phyloP scores from a whole-genome alignment of 2,888 invertebrate species.

The Eumerus sabulonum region DNA sequence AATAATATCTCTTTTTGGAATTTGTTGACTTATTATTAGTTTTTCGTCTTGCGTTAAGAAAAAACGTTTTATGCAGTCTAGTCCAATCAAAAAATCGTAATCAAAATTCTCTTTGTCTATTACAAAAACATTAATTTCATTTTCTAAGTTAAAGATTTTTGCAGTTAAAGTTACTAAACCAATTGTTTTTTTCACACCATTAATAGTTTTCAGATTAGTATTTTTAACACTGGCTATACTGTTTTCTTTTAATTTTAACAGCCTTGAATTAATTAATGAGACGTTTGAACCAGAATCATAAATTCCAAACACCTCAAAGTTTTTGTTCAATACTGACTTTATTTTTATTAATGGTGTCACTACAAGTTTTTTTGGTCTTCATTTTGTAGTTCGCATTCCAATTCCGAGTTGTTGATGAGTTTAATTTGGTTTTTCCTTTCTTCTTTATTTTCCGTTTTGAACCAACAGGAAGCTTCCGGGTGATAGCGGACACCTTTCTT shows the following conservation, averaged over 20 bases:
- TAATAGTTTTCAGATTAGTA: constrained; percentile 20
- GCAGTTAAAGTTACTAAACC: constrained; percentile 25
- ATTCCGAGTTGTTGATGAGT: constrained; percentile 15
- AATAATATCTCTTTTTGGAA: constrained; percentile 25
- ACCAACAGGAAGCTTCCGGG: constrained; percentile 21
- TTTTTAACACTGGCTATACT: neutral
- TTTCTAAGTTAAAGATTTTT: constrained; percentile 58
- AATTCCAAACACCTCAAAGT: constrained; percentile 19
- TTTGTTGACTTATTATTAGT: constrained; percentile 39
- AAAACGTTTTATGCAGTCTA: constrained; percentile 55
- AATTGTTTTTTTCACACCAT: constrained; percentile 25
- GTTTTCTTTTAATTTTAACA: constrained; percentile 5
- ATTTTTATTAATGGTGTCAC: constrained; percentile 34
- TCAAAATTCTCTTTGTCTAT: constrained; percentile 51
- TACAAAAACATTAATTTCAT: constrained; percentile 50
- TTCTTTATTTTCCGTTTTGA: constrained; percentile 11
- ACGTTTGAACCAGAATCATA: constrained; percentile 38
- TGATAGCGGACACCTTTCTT: constrained; percentile 15
- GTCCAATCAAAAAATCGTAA: constrained; percentile 61
- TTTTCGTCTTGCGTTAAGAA: constrained; percentile 50
- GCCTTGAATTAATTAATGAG: constrained; percentile 20
- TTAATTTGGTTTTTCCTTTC: too few relatives aligned
- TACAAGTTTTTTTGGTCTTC: constrained; percentile 28
- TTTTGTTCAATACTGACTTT: constrained; percentile 26
- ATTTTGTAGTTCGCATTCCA: constrained; percentile 27